phyloP scores from a whole-genome alignment of 2,113 vertebrate species.

The Pyrgilauda ruficollis region DNA sequence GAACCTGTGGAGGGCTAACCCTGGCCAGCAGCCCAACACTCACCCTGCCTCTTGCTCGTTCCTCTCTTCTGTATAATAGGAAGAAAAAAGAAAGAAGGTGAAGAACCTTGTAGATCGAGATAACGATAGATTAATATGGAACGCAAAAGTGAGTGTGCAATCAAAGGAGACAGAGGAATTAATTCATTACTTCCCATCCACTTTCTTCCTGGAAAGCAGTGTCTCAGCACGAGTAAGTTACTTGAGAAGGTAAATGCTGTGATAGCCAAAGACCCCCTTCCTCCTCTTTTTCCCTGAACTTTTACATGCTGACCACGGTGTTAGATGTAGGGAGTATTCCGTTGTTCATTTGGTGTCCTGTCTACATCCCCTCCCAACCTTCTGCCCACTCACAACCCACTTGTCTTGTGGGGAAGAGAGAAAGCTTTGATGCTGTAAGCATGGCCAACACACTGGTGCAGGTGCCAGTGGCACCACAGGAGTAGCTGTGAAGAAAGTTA shows the following conservation, averaged over 20 bases:
- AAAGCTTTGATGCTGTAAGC: not conserved
- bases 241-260: not conserved
- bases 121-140: not conserved
- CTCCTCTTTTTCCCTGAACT: not conserved
- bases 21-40: not conserved
- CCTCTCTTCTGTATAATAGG: accelerated
- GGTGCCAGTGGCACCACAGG: not conserved
- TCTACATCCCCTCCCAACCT: not conserved
- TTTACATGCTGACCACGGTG: not conserved
- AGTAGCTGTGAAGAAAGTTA: not conserved
- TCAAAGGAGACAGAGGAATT: not conserved
- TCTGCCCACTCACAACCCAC: not conserved
- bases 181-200: not conserved
- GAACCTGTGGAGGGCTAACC: not conserved
- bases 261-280: too few species aligned
- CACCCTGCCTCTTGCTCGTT: not conserved
- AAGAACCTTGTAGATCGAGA: not conserved
- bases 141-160: not conserved
- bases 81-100: not conserved
- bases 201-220: not conserved
- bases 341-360: not conserved
- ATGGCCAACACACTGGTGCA: not conserved
- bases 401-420: not conserved
- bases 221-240: accelerated
- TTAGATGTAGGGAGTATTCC: not conserved